Evolutionary conservation across 2,113 vertebrate genomes (phyloP).

Genomic region (Butastur rufipennis): DNA sequence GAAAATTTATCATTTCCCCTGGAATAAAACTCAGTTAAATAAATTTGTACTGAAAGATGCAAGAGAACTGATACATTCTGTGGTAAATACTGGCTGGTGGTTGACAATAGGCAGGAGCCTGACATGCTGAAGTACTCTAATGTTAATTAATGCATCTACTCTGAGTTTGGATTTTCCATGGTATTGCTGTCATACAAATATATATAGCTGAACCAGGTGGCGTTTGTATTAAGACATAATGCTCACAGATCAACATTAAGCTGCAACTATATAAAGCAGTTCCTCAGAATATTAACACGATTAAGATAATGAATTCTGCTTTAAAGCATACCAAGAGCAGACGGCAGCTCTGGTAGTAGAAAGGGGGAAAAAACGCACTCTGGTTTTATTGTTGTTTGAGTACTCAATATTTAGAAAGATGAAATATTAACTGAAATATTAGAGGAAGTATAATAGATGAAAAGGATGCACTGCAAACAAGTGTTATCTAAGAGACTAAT

Average conservation of each 20-base stretch:
- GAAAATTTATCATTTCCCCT: constrained; percentile 53
- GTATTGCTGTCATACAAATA: background rate
- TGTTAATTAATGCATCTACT: background rate
- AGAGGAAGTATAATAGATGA: background rate
- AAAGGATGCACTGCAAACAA: background rate
- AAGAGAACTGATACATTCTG: background rate
- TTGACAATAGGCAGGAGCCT: background rate
- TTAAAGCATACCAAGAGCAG: background rate
- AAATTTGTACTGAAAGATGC: constrained; percentile 22
- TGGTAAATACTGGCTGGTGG: background rate
- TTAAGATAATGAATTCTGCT: background rate
- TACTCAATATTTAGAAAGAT: background rate
- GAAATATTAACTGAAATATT: background rate
- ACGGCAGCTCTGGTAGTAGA: background rate
- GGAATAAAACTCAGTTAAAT: constrained; percentile 30
- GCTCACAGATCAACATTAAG: background rate
- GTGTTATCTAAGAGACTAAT: background rate
- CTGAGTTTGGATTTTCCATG: background rate
- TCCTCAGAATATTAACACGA: background rate
- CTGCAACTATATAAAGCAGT: background rate
- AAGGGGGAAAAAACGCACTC: fast-evolving
- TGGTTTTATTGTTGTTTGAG: background rate
- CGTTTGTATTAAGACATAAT: background rate
- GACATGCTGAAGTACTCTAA: background rate
- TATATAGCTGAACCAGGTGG: background rate